Conservation (phyloP, 2,797 vertebrate species). For the Crenichthys baileyi region DNA sequence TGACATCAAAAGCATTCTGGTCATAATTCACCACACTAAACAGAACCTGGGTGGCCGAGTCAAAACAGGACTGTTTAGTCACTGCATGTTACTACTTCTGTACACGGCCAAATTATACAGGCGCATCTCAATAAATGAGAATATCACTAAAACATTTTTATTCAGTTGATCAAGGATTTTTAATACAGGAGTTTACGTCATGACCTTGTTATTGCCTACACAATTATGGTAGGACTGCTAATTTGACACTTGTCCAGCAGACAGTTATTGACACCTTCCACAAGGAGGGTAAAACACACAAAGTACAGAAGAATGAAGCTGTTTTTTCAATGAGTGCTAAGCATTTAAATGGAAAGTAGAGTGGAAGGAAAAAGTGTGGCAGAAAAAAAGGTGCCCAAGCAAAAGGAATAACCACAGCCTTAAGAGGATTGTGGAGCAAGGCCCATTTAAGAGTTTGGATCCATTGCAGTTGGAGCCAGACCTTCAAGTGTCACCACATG, state of each 20-base stretch:
- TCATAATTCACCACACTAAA: constrained; percentile 20
- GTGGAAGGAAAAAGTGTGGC: neutral
- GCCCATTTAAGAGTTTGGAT: neutral
- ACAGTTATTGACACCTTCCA: neutral
- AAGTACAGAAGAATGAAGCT: neutral
- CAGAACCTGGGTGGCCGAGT: constrained; percentile 16
- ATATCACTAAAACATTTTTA: neutral
- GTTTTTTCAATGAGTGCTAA: neutral
- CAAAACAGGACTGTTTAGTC: constrained; percentile 10
- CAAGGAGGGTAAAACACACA: neutral
- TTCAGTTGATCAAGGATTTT: neutral
- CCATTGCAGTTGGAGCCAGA: neutral
- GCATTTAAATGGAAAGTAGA: neutral
- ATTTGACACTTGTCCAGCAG: neutral
- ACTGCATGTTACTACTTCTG: neutral
- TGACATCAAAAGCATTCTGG: constrained; percentile 17
- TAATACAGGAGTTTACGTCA: neutral
- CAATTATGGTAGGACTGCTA: neutral
- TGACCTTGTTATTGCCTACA: no score
- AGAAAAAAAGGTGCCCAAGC: neutral
- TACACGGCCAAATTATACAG: neutral
- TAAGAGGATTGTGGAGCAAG: neutral
- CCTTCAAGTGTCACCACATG: neutral
- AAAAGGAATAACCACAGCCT: neutral
- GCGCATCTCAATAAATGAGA: neutral